phyloP scores from a whole-genome alignment of 2,113 vertebrate species.

The Numida meleagris region DNA sequence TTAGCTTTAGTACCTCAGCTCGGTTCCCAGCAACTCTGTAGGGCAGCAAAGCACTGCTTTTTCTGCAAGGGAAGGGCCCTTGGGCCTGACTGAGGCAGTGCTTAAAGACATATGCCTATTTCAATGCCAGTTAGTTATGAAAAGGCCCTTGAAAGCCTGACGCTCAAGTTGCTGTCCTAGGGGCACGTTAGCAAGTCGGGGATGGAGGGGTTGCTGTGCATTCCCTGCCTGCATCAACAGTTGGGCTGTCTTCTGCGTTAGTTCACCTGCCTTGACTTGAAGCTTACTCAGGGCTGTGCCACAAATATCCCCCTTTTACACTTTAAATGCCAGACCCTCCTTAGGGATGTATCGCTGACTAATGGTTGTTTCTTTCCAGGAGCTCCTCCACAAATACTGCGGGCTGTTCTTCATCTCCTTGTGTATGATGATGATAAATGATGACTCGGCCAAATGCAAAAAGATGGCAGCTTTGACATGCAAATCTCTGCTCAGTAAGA shows the following conservation, averaged over 20 bases:
- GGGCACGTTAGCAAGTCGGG: background rate
- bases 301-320: background rate
- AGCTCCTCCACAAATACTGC: constrained; percentile 83
- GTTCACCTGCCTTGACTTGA: background rate
- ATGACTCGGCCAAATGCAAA: constrained; percentile 89
- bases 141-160: background rate
- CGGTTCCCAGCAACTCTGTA: background rate
- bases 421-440: constrained; percentile 89
- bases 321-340: background rate
- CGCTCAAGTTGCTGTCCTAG: background rate
- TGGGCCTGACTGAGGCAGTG: background rate
- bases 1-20: background rate
- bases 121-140: background rate
- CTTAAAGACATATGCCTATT: background rate
- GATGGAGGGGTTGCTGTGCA: background rate
- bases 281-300: background rate
- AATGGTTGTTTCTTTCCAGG: constrained; percentile 68
- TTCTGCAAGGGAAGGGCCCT: background rate
- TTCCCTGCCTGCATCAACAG: background rate
- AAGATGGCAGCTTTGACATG: constrained; percentile 90
- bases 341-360: background rate
- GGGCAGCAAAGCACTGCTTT: background rate
- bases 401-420: constrained; percentile 92
- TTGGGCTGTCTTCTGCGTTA: background rate
- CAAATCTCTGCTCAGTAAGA: constrained; percentile 85